Percentiles rank a stretch among this genome's conserved stretches.
These are phyloP conservation scores for Eptesicus fuscus DNA, from an alignment of 2,113 vertebrate species.

Conservation along the genomic window DNA sequence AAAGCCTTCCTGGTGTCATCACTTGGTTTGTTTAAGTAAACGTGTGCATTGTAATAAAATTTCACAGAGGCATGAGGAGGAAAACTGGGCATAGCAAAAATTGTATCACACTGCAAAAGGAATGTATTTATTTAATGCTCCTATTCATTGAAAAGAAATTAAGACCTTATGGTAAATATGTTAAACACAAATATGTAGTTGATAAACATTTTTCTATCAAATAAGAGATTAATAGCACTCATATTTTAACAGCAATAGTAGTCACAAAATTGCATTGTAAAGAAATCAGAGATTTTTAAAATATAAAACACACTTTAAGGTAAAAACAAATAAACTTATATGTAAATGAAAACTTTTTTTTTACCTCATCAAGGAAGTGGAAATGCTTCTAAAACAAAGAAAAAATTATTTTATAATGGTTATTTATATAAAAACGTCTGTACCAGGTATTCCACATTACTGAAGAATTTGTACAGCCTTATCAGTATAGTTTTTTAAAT, in stretches of 20 bases:
- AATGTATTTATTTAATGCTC: background rate
- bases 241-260: background rate
- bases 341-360: background rate
- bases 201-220: background rate
- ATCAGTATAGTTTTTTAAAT: background rate
- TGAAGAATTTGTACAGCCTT: background rate
- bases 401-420: background rate
- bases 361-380: conserved; percentile 32
- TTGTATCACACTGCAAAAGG: background rate
- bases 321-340: background rate
- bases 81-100: background rate
- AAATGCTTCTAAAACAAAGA: conserved; percentile 24
- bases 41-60: background rate
- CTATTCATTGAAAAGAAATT: background rate
- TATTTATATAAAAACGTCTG: background rate
- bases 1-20: background rate
- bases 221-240: background rate
- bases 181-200: background rate
- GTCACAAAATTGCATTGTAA: background rate
- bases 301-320: background rate
- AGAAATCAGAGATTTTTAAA: background rate
- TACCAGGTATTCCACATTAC: background rate
- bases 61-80: background rate
- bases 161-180: background rate
- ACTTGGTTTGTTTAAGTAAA: background rate